Evolutionary conservation across 2,113 vertebrate species (phyloP), one percentile per base, ranked within the genome.

Genomic region (Varanus salvator): DNA sequence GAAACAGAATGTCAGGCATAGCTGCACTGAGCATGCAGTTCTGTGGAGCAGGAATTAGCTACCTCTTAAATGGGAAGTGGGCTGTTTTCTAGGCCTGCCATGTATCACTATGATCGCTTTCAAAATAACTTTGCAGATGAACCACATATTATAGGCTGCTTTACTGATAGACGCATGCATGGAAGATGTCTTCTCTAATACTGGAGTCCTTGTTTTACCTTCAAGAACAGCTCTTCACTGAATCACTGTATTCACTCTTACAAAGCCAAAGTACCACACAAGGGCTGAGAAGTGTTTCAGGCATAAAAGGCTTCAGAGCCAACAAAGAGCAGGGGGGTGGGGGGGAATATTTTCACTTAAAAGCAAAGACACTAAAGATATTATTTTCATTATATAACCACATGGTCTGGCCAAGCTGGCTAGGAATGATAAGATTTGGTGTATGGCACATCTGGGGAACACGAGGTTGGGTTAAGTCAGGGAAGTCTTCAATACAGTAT

Each of bases 91-190:
- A 14, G 87, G 85, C 60, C 34, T 31, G 44, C 50, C 23, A 29
- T 9, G 87, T 77, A 44, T 48, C 85, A 87, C 57, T 86, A 87
- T 72, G 89, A 21, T 44, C 57, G 89, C 54, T 12, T 80, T 57
- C 1, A 64, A 92, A 80, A 85, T 60, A 8, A 0, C 19, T 34
- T 34, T 69, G 44, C 23, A 87, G 0, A 29, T 54, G 87, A 69
- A 21, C 87, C 64, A 87, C 66, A 92, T 15, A 90, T 91, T 83
- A 64, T 57, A 68, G 68, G 68, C n/a, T 75, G 9, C 23, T 86
- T 86, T 27, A 44, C 66, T 89, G 15, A 54, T 15, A 6, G 9
- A 60, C 27, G 17, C 8, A 74, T 72, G 84, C 31, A 25, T 54
- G 17, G 9, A n/a, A 7, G 23, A 25, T 68, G 60, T 34, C 64